Evolutionary conservation across 2,888 invertebrate genomes (phyloP), one percentile per base, ranked within the genome.

Genomic region (Eupsilia transversa): DNA sequence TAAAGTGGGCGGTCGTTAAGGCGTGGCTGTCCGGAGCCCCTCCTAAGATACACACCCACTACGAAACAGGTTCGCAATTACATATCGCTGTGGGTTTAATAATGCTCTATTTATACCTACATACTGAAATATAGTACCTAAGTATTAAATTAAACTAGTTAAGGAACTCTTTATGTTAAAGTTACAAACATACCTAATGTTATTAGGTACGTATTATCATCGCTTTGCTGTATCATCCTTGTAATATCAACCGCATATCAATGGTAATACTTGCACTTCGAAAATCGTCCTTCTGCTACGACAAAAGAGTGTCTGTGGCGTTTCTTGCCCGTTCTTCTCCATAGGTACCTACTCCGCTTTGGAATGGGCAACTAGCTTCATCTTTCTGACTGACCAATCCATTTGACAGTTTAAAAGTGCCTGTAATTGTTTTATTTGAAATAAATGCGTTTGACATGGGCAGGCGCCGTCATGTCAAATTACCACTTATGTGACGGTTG

Each of bases 21-120:
- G 95, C 95, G 95, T 94, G 94, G 91, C 91, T 68, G 30, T 9
- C 23, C 33, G 57, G 54, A 76, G 86, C 89, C 85, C 94, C 93
- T 87, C 95, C 95, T 89, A 89, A 80, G 61, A 59, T 56, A 85
- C 82, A 87, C 78, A 85, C 88, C 87, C 86, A 92, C 89, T 88
- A 86, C 87, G 81, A 89, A 93, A 94, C 94, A 82, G 92, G 94
- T 95, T 93, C 83, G 87, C 89, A 92, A 93, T 92, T 88, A 90
- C 84, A 89, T 82, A 83, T 85, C 79, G 83, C 63, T 83, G 78
- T 74, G 74, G 77, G 67, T 68, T 79, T 80, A 82, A 84, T 86
- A 49, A 83, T 72, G 41, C 41, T 70, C 1, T 64, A 72, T n/a
- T n/a, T n/a, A n/a, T n/a, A n/a, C n/a, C n/a, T 71, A 78, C 60